Conservation (phyloP, 23 tunicate genomes). For the Clavelina lepadiformis region DNA sequence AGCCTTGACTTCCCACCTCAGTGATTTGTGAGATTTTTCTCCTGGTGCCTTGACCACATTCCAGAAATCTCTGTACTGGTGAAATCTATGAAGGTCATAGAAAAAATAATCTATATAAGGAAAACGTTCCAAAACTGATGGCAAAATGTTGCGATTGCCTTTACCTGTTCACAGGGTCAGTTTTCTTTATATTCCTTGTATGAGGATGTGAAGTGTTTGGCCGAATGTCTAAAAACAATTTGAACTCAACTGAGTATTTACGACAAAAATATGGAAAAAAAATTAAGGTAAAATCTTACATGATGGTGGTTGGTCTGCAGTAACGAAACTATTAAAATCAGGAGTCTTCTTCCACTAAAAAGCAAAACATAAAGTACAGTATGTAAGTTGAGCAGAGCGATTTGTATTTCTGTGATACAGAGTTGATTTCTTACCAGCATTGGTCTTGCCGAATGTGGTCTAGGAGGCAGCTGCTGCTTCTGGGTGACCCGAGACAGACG, state of each 20-base stretch:
- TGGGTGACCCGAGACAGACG: slow-evolving; percentile 12
- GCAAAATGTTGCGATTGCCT: neutral
- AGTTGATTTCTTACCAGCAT: slow-evolving; percentile 17
- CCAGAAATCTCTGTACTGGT: slow-evolving; percentile 75
- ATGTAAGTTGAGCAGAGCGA: neutral
- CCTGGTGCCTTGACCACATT: slow-evolving; percentile 64
- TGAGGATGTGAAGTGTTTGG: slow-evolving; percentile 76
- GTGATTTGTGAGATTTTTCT: slow-evolving; percentile 51
- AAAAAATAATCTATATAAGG: neutral
- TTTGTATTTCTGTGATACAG: neutral
- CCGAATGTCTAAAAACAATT: slow-evolving; percentile 40
- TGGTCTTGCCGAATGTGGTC: slow-evolving; percentile 66
- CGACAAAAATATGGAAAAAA: neutral
- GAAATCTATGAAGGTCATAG: slow-evolving; percentile 8
- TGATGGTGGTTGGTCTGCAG: slow-evolving; percentile 50
- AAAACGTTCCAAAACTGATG: neutral
- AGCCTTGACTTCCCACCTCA: slow-evolving; percentile 91
- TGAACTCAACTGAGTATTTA: neutral
- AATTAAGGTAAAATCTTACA: slow-evolving; percentile 30
- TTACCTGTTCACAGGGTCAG: slow-evolving; percentile 71
- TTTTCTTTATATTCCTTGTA: slow-evolving; percentile 56
- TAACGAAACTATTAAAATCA: slow-evolving; percentile 21
- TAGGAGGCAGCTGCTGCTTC: slow-evolving; percentile 19
- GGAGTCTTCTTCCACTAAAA: slow-evolving; percentile 29
- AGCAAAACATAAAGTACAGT: slow-evolving; percentile 1